Percentiles rank a stretch among this genome's conserved stretches.
phyloP scores from a whole-genome alignment of 1,140 invertebrate species.

The Atta texana region DNA sequence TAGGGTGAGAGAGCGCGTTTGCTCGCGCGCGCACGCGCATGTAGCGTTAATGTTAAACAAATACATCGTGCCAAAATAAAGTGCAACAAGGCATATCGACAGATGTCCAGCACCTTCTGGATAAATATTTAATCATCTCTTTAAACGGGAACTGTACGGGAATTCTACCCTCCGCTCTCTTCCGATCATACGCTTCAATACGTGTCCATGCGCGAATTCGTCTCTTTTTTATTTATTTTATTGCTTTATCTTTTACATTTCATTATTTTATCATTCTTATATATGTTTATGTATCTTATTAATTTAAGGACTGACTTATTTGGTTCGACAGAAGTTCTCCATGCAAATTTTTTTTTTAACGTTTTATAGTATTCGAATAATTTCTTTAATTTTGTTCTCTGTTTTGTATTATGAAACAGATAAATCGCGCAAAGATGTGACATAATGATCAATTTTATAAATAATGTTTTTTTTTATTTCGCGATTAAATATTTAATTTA shows the following conservation, averaged over 20 bases:
- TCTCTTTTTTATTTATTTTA: not conserved
- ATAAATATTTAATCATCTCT: slow-evolving; percentile 82
- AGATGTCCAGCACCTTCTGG: slow-evolving; percentile 78
- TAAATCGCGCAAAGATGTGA: not conserved
- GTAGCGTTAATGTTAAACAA: slow-evolving; percentile 82
- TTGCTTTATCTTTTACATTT: slow-evolving; percentile 1
- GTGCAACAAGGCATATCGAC: slow-evolving; percentile 78
- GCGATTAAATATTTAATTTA: not conserved
- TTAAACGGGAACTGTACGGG: slow-evolving; percentile 48
- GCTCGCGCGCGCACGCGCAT: slow-evolving; percentile 11
- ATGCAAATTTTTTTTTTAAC: not conserved
- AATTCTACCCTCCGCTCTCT: slow-evolving; percentile 40
- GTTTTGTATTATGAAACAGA: not conserved
- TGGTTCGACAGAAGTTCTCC: too few relatives aligned
- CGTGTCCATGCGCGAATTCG: not conserved
- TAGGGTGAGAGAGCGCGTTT: slow-evolving; percentile 62
- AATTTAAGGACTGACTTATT: not conserved
- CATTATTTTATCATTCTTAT: not conserved
- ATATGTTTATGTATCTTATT: not conserved
- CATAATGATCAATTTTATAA: not conserved
- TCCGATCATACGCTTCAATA: slow-evolving; percentile 24
- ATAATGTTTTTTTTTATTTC: not conserved
- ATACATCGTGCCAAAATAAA: slow-evolving; percentile 80
- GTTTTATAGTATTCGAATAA: not conserved
- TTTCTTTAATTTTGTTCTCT: not conserved